These are phyloP conservation scores for Euthynnus affinis DNA, from an alignment of 2,797 vertebrate species.

Conservation along the genomic window DNA sequence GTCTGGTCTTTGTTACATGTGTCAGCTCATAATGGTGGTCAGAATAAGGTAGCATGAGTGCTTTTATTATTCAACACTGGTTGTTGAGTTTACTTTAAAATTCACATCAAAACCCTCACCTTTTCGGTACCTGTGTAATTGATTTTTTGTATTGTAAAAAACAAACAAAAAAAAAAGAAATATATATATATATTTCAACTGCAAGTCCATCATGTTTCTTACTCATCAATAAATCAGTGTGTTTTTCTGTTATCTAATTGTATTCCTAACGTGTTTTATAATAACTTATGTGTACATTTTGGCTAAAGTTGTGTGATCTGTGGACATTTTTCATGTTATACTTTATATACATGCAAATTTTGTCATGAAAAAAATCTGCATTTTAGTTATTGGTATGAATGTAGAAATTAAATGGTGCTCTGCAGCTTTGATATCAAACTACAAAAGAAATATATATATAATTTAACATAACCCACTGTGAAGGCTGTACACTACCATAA, in stretches of 20 bases:
- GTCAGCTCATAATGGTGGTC: conserved; percentile 38
- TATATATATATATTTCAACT: conserved; percentile 39
- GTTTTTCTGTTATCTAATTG: conserved; percentile 42
- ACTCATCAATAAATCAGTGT: conserved; percentile 36
- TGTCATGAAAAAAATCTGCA: conserved; percentile 31
- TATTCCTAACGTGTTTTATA: conserved; percentile 50
- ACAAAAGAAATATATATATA: conserved; percentile 33
- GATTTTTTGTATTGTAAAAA: conserved; percentile 43
- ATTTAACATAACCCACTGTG: conserved; percentile 22
- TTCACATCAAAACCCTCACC: conserved; percentile 31
- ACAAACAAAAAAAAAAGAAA: conserved; percentile 19
- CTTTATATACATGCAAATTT: conserved; percentile 38
- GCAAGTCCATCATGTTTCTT: conserved; percentile 46
- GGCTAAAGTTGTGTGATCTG: conserved; percentile 46
- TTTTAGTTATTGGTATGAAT: conserved; percentile 53
- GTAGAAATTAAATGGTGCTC: conserved; percentile 69
- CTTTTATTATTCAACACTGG: conserved; percentile 81
- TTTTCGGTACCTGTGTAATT: conserved; percentile 32
- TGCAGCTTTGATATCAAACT: conserved; percentile 43
- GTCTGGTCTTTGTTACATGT: conserved; percentile 50
- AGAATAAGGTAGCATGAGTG: conserved; percentile 46
- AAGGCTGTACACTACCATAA: conserved; percentile 32
- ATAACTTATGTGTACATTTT: conserved; percentile 63
- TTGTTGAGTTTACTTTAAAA: conserved; percentile 78
- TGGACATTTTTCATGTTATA: conserved; percentile 29